Evolutionary conservation across 2,113 vertebrate species (phyloP).

Genomic region (Eurypyga helias): DNA sequence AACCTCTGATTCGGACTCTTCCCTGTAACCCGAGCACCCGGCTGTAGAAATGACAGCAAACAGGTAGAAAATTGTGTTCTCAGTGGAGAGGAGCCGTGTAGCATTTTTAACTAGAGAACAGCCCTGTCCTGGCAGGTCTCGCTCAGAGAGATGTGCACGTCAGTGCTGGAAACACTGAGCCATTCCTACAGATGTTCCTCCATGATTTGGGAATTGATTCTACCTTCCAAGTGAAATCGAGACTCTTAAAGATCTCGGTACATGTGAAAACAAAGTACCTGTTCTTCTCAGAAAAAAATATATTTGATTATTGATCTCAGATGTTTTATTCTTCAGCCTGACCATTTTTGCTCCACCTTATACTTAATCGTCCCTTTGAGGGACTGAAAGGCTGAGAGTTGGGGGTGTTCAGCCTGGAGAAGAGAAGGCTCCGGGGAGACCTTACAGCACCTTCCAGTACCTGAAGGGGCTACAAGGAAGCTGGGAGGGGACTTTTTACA

Average conservation of each 20-base stretch:
- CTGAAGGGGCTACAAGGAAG: too few species aligned
- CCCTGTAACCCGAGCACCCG: rapidly evolving
- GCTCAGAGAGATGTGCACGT: not conserved
- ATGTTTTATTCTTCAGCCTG: not conserved
- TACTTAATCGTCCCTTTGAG: not conserved
- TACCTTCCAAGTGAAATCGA: not conserved
- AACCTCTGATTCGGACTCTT: not conserved
- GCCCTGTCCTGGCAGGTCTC: not conserved
- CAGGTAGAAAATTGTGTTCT: not conserved
- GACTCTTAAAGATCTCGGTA: not conserved
- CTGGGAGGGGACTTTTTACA: too few species aligned
- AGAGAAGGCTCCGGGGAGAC: too few species aligned
- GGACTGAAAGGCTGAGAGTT: too few species aligned
- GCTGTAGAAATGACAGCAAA: not conserved
- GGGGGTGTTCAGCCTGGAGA: too few species aligned
- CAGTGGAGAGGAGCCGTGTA: not conserved
- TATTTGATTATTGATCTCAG: not conserved
- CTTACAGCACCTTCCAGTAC: too few species aligned
- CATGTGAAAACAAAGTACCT: not conserved
- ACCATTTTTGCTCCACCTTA: not conserved
- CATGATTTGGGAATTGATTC: not conserved
- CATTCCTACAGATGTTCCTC: too few species aligned
- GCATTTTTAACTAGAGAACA: not conserved
- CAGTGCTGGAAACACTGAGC: rapidly evolving
- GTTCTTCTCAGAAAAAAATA: not conserved